A percentile compares a stretch with the other conserved stretches of the same genome.
Evolutionary conservation across 92 coral and sea anemone species (phyloP).

Genomic region (Phymanthus crucifer): DNA sequence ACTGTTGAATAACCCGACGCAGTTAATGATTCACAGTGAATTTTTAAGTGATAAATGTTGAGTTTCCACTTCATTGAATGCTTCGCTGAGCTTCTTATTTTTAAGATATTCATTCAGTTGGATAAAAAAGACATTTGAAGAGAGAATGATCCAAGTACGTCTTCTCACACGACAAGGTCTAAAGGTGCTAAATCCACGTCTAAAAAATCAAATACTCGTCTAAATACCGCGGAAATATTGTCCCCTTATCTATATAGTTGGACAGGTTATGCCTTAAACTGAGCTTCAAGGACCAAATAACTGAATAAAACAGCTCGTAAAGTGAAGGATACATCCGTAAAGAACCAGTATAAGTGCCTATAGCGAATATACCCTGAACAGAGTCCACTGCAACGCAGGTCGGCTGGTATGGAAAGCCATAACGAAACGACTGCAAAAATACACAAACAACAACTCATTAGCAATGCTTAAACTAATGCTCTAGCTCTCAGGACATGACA

Average conservation of each 20-base stretch:
- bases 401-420: constrained; percentile 96
- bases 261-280: background rate
- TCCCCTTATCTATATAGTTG: background rate
- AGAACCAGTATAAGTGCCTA: constrained; percentile 85
- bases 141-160: constrained; percentile 1
- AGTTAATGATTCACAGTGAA: background rate
- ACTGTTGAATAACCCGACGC: background rate
- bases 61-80: background rate
- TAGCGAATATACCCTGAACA: constrained; percentile 82
- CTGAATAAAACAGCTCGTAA: background rate
- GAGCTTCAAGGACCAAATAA: background rate
- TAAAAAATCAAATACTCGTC: background rate
- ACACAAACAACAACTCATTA: constrained; percentile 5
- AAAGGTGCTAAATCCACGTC: background rate
- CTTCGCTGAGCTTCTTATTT: background rate
- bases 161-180: background rate
- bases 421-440: constrained; percentile 80
- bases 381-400: constrained; percentile 96
- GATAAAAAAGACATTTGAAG: background rate
- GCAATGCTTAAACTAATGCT: background rate
- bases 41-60: background rate
- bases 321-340: constrained; percentile 91
- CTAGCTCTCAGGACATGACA: background rate
- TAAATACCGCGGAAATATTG: background rate
- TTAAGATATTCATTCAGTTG: background rate